These are phyloP conservation scores for Halcyon chelicuti DNA, from an alignment of 2,797 vertebrate genomes.

Conservation along the genomic window DNA sequence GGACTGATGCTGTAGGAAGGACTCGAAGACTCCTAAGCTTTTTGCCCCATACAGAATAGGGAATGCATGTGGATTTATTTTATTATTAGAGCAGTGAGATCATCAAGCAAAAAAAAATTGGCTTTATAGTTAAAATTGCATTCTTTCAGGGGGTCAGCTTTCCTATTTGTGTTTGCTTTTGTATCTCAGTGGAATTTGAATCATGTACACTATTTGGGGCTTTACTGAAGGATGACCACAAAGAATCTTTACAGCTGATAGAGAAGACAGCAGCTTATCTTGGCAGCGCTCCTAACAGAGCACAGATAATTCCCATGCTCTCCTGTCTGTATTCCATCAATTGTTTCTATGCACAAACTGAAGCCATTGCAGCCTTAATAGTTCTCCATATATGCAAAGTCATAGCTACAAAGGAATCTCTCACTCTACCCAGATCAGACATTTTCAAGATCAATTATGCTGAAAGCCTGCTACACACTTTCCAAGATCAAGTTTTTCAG, in stretches of 20 bases:
- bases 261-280: slow-evolving; percentile 59
- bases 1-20: not conserved
- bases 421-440: not conserved
- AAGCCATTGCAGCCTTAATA: not conserved
- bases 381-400: not conserved
- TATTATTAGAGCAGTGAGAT: not conserved
- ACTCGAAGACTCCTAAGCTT: not conserved
- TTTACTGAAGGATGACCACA: slow-evolving; percentile 54
- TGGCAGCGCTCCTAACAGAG: not conserved
- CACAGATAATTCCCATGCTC: slow-evolving; percentile 7
- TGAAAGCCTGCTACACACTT: not conserved
- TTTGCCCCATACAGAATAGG: not conserved
- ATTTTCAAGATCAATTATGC: not conserved
- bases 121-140: slow-evolving; percentile 3
- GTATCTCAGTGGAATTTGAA: slow-evolving; percentile 16
- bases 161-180: slow-evolving; percentile 44
- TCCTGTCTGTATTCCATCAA: not conserved
- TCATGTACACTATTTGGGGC: not conserved
- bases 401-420: not conserved
- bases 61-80: not conserved
- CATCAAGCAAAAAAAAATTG: not conserved
- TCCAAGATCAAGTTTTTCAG: not conserved
- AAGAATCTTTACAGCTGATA: slow-evolving; percentile 55
- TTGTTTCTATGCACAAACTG: not conserved
- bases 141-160: slow-evolving; percentile 11